These are phyloP conservation scores for Anthophora plumipes DNA, from an alignment of 2,888 invertebrate genomes.

Conservation along the genomic window DNA sequence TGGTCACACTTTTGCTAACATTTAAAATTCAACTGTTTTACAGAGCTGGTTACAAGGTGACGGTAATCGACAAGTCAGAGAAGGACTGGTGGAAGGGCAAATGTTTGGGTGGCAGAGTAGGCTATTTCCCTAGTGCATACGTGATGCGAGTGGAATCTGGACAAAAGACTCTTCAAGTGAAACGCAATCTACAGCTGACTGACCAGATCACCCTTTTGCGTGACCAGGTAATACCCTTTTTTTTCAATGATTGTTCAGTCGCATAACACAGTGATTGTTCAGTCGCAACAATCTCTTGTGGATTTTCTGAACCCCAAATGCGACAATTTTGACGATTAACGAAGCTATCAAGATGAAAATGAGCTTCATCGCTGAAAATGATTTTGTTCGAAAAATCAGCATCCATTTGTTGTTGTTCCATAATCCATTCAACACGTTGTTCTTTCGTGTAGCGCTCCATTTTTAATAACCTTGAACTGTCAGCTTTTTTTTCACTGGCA, in stretches of 20 bases:
- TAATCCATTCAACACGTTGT: too few species aligned
- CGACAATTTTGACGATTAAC: too few species aligned
- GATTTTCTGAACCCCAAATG: too few species aligned
- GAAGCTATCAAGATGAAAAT: too few species aligned
- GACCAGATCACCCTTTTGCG: conserved; percentile 85
- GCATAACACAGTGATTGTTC: too few species aligned
- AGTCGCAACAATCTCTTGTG: too few species aligned
- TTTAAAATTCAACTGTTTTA: neutral
- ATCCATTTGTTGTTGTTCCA: too few species aligned
- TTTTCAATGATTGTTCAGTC: neutral
- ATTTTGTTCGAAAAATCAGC: too few species aligned
- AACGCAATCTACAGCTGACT: conserved; percentile 93
- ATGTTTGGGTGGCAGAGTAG: conserved; percentile 93
- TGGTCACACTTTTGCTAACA: neutral
- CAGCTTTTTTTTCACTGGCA: too few species aligned
- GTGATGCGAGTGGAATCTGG: conserved; percentile 96
- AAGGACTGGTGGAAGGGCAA: conserved; percentile 99
- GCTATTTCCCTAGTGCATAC: conserved; percentile 98
- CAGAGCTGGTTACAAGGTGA: conserved; percentile 88
- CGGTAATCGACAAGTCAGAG: conserved; percentile 97
- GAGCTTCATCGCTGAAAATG: too few species aligned
- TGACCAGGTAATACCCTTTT: conserved; percentile 84
- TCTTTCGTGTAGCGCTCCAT: too few species aligned
- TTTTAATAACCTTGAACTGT: too few species aligned
- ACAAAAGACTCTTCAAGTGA: conserved; percentile 95